These are phyloP conservation scores for Luidia sarsii DNA, from an alignment of 53 echinoderm and acorn worm species.

Conservation along the genomic window DNA sequence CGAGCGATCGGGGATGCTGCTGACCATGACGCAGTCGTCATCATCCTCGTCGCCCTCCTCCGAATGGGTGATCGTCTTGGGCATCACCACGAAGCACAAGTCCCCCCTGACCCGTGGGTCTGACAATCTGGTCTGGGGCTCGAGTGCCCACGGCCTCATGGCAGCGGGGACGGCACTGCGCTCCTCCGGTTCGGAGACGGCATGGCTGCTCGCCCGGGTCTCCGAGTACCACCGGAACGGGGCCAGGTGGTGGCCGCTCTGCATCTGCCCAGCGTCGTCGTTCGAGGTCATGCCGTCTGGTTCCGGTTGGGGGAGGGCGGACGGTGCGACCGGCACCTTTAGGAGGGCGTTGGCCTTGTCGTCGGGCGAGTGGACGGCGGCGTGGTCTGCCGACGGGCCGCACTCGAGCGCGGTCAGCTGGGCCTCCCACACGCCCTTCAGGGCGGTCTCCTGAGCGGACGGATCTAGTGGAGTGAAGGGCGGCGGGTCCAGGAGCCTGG, in stretches of 20 bases:
- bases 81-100: slow-evolving; percentile 13
- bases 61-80: not conserved
- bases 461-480: not conserved
- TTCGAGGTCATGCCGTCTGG: too few relatives aligned
- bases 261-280: too few relatives aligned
- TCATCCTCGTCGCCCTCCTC: not conserved
- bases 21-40: slow-evolving; percentile 8
- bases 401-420: too few relatives aligned
- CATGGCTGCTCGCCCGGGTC: not conserved
- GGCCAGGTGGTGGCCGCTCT: too few relatives aligned
- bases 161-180: not conserved
- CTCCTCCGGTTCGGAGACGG: not conserved
- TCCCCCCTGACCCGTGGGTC: not conserved
- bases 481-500: slow-evolving; percentile 25
- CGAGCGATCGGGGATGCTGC: not conserved
- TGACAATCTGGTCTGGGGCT: not conserved
- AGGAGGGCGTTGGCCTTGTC: not conserved
- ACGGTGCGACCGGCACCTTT: not conserved
- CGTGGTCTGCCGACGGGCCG: not conserved
- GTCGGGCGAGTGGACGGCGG: not conserved
- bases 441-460: not conserved
- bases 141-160: not conserved
- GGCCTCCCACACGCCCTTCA: too few relatives aligned
- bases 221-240: not conserved
- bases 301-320: not conserved